Evolutionary conservation across 2,888 invertebrate species (phyloP), one percentile per base, ranked within the genome.

Genomic region (Actias luna): DNA sequence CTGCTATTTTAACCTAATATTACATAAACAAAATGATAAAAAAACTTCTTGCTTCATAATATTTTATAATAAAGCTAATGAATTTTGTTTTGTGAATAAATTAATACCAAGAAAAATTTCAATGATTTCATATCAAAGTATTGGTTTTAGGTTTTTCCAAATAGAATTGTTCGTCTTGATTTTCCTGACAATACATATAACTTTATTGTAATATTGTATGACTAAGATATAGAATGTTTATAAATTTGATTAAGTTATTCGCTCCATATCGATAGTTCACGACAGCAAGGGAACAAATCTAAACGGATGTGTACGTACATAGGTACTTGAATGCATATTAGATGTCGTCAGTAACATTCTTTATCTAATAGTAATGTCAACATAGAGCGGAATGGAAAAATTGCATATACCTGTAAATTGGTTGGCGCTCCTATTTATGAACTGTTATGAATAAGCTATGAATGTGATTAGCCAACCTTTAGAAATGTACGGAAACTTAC

Each of bases 331-430:
- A 22, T 59, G 42, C 39, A 42, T 42, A 42, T 39, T 27, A 29
- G 36, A 59, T 42, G 59, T 59, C 58, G 58, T 59, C 59, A 59
- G 59, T 59, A 59, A 42, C 59, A 29, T 59, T 29, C 33, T 59
- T 59, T 42, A 42, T 59, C 59, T 59, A 39, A 59, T 42, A 59
- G 42, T 27, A 59, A 59, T 59, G 42, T 59, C 42, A 62, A 57
- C 61, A 64, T 55, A 29, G 27, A 62, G 59, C 58, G 39, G 58
- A 60, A 65, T 66, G 63, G 58, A 66, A 66, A 64, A 70, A 65
- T 52, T 61, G 35, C 29, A 63, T 42, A 66, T 66, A 52, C 29
- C 27, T 60, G 59, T 65, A 62, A 63, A 60, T 35, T 57, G 58
- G 63, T 46, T 58, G 31, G 25, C 62, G 64, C 36, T 66, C 62